A percentile compares a stretch with the other conserved stretches of the same genome.
Evolutionary conservation across 2,888 invertebrate genomes (phyloP).

Genomic region (Cephus spinipes): DNA sequence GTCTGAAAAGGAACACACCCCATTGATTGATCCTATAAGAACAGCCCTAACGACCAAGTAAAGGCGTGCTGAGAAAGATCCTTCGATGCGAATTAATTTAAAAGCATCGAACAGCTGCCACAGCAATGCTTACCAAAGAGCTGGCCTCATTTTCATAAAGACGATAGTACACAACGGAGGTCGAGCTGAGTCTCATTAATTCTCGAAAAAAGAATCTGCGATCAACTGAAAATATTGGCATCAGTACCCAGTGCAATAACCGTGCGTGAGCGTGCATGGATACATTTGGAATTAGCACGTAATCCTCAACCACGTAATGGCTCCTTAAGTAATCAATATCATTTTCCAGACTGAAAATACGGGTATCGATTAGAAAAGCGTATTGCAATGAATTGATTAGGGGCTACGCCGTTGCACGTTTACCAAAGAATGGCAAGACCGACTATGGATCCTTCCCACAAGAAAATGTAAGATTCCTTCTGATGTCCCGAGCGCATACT

Average conservation of each 20-base stretch:
- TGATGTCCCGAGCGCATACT: conserved; percentile 44
- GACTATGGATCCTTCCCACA: conserved; percentile 67
- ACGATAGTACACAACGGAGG: conserved; percentile 70
- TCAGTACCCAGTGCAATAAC: conserved; percentile 68
- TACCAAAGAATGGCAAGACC: conserved; percentile 69
- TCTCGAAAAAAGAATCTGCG: conserved; percentile 73
- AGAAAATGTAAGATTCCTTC: conserved; percentile 58
- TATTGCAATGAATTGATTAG: no score
- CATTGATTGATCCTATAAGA: not conserved
- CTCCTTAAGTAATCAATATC: conserved; percentile 58
- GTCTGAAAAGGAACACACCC: conserved; percentile 60
- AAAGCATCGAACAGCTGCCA: not conserved
- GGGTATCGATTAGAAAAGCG: not conserved
- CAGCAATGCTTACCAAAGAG: conserved; percentile 32
- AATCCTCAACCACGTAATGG: conserved; percentile 64
- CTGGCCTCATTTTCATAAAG: conserved; percentile 58
- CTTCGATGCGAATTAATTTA: not conserved
- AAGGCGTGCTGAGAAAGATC: not conserved
- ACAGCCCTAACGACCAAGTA: not conserved
- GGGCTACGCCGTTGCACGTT: conserved; percentile 23
- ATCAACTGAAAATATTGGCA: conserved; percentile 72
- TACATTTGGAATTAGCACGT: conserved; percentile 53
- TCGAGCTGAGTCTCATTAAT: conserved; percentile 70
- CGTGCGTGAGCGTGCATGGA: conserved; percentile 60
- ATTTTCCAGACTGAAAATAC: conserved; percentile 50